Percentiles rank a stretch among this genome's conserved stretches.
Conservation (phyloP, 1,140 invertebrate genomes). For the Zeugodacus cucurbitae region DNA sequence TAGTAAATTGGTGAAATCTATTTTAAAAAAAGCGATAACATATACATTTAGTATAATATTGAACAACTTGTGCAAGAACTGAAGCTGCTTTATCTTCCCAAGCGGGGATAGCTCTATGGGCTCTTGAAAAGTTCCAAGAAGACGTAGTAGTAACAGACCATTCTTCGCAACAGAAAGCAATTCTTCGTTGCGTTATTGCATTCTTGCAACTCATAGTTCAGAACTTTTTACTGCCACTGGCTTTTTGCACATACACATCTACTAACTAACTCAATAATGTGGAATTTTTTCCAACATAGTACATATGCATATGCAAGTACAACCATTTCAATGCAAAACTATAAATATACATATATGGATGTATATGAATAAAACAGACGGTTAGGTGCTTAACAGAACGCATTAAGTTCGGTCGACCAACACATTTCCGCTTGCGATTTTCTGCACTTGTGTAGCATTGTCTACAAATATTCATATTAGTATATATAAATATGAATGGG, state of each 20-base stretch:
- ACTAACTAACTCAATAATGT: background rate
- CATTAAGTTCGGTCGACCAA: background rate
- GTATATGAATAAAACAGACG: too few relatives aligned
- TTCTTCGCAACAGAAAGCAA: too few relatives aligned
- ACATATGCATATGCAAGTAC: background rate
- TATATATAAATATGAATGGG: background rate
- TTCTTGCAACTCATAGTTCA: background rate
- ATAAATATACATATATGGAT: background rate
- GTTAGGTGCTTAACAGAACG: background rate
- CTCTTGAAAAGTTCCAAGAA: too few relatives aligned
- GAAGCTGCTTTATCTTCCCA: too few relatives aligned
- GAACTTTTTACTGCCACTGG: background rate
- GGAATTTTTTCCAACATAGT: constrained; percentile 21
- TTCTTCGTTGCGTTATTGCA: background rate
- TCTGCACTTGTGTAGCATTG: background rate
- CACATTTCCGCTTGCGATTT: background rate
- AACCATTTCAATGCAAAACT: background rate
- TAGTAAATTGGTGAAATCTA: too few relatives aligned
- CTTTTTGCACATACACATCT: too few relatives aligned
- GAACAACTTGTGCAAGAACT: too few relatives aligned
- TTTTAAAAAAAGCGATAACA: too few relatives aligned
- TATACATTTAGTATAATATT: too few relatives aligned
- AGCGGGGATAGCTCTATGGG: too few relatives aligned
- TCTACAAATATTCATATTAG: background rate
- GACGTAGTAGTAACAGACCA: too few relatives aligned